These are phyloP conservation scores for Heteractis magnifica DNA, from an alignment of 92 coral and sea anemone genomes.

Conservation along the genomic window DNA sequence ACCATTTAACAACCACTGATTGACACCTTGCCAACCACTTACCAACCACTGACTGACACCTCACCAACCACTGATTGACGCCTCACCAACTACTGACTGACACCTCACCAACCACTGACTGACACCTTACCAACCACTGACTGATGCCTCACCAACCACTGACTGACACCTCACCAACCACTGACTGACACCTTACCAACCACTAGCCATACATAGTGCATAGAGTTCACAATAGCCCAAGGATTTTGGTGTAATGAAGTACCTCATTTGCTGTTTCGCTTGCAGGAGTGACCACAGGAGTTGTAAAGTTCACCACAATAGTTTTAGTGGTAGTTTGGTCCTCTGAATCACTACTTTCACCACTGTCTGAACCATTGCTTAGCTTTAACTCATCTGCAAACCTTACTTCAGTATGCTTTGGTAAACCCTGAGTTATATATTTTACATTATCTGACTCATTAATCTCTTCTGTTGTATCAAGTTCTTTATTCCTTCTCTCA, in stretches of 20 bases:
- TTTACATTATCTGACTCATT: background rate
- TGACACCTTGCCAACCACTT: too few species aligned
- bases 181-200: too few species aligned
- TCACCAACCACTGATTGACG: too few species aligned
- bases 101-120: too few species aligned
- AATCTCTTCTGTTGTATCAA: constrained; percentile 25
- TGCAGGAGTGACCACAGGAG: background rate
- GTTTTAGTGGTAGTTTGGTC: background rate
- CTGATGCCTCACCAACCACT: too few species aligned
- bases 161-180: too few species aligned
- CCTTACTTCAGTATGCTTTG: constrained; percentile 14
- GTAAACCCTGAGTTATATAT: background rate
- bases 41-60: too few species aligned
- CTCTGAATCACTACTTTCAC: constrained; percentile 18
- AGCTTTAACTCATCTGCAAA: constrained; percentile 15
- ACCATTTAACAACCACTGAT: too few species aligned
- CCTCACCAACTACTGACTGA: too few species aligned
- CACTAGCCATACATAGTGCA: too few species aligned
- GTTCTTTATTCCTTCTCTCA: constrained; percentile 70
- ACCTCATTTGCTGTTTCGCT: background rate
- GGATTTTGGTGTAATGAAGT: background rate
- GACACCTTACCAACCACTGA: too few species aligned
- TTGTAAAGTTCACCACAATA: constrained; percentile 26
- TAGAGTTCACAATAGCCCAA: too few species aligned
- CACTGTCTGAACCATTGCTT: constrained; percentile 17